Evolutionary conservation across 2,888 invertebrate genomes (phyloP).

Genomic region (Elmis aenea): DNA sequence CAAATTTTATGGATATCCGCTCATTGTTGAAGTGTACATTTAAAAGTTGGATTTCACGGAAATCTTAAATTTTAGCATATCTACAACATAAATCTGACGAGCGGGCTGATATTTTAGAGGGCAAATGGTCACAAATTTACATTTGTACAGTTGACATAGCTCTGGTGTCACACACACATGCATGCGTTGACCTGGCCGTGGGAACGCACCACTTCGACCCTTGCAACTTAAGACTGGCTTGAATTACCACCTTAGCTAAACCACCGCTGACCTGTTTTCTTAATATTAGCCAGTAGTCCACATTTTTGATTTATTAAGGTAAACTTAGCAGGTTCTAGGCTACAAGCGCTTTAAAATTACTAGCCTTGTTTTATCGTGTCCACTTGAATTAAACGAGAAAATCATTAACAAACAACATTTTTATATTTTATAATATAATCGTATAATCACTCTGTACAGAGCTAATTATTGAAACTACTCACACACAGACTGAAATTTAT

Average conservation of each 20-base stretch:
- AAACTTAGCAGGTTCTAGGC: too few relatives aligned
- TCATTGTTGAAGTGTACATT: conserved; percentile 5
- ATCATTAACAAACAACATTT: too few relatives aligned
- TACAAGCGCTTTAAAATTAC: too few relatives aligned
- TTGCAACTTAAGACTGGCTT: conserved; percentile 1
- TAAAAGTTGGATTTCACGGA: conserved; percentile 8
- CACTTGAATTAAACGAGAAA: too few relatives aligned
- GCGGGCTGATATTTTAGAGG: conserved; percentile 13
- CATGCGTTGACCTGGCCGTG: conserved; percentile 12
- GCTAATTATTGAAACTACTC: too few relatives aligned
- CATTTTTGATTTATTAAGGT: too few relatives aligned
- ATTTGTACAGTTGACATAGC: conserved; percentile 11
- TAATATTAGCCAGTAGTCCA: too few relatives aligned
- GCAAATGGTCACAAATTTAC: conserved; percentile 18
- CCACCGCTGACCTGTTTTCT: too few relatives aligned
- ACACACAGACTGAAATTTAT: too few relatives aligned
- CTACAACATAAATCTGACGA: conserved; percentile 14
- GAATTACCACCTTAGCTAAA: background rate
- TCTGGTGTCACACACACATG: conserved; percentile 9
- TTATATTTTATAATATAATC: too few relatives aligned
- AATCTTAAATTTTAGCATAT: conserved; percentile 13
- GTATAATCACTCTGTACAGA: too few relatives aligned
- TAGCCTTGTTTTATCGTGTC: too few relatives aligned
- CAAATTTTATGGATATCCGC: conserved; percentile 3
- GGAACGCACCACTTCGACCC: conserved; percentile 13